Conservation (phyloP, 2,797 vertebrate species). For the Parotocinclus haroldoi region DNA sequence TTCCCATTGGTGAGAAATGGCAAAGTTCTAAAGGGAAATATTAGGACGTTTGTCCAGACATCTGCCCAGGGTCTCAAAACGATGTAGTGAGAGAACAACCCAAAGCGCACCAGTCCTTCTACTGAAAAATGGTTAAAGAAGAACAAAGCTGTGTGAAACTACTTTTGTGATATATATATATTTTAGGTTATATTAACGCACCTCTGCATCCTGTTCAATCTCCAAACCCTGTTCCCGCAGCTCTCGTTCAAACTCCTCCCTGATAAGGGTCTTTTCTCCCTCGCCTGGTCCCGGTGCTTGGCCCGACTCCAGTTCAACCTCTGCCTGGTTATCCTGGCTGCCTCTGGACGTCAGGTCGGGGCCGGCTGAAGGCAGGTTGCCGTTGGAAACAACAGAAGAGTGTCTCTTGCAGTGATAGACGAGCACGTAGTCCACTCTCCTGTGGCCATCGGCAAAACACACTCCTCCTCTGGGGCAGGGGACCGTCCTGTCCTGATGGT, state of each 20-base stretch:
- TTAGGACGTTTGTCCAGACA: too few species aligned
- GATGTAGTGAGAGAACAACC: too few species aligned
- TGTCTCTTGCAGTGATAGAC: conserved; percentile 85
- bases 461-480: conserved; percentile 70
- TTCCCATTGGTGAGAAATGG: too few species aligned
- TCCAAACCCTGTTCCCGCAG: conserved; percentile 85
- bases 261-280: conserved; percentile 78
- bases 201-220: conserved; percentile 89
- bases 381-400: conserved; percentile 74
- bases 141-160: too few species aligned
- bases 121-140: too few species aligned
- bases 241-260: conserved; percentile 87
- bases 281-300: conserved; percentile 75
- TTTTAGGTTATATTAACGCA: too few species aligned
- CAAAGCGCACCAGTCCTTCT: too few species aligned
- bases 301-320: conserved; percentile 61
- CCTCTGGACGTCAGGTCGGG: conserved; percentile 45
- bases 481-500: conserved; percentile 58
- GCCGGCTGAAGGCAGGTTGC: conserved; percentile 58
- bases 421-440: conserved; percentile 91
- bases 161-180: too few species aligned
- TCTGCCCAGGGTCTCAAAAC: too few species aligned
- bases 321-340: conserved; percentile 50
- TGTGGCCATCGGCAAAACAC: conserved; percentile 83
- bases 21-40: too few species aligned